Percentiles rank a stretch among this genome's conserved stretches.
Evolutionary conservation across 2,888 invertebrate species (phyloP).

Genomic region (Pemphredon lugubris): DNA sequence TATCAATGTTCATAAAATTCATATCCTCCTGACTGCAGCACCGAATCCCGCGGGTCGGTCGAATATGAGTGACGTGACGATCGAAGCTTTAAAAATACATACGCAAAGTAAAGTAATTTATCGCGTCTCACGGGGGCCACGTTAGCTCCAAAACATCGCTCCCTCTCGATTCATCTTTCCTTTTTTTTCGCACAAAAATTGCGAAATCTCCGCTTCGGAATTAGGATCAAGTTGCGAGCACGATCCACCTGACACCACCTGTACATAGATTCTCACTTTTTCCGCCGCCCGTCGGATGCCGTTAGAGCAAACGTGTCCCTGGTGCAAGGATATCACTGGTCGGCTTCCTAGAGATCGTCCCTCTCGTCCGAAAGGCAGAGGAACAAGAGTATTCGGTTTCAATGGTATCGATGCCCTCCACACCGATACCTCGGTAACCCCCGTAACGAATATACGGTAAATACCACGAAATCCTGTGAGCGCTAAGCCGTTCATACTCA

Average conservation of each 20-base stretch:
- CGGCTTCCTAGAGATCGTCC: conserved; percentile 53
- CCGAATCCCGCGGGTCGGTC: no score
- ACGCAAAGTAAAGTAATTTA: no score
- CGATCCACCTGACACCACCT: conserved; percentile 30
- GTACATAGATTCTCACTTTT: conserved; percentile 12
- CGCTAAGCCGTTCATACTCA: background rate
- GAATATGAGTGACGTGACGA: no score
- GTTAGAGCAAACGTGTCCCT: conserved; percentile 48
- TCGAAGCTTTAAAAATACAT: no score
- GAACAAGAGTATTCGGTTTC: conserved; percentile 70
- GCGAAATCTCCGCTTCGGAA: background rate
- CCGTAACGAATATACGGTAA: background rate
- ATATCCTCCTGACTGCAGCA: no score
- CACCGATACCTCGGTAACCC: conserved; percentile 44
- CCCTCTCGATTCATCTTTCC: background rate
- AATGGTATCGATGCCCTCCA: conserved; percentile 67
- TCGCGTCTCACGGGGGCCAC: no score
- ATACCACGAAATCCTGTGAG: conserved; percentile 19
- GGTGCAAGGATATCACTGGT: conserved; percentile 59
- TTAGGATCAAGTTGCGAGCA: conserved; percentile 43
- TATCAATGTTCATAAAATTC: no score
- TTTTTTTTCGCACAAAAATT: background rate
- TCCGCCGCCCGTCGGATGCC: conserved; percentile 27
- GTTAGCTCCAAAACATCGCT: background rate
- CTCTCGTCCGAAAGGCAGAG: conserved; percentile 35